These are phyloP conservation scores for Fulmarus glacialis DNA, from an alignment of 2,113 vertebrate species.

Conservation along the genomic window DNA sequence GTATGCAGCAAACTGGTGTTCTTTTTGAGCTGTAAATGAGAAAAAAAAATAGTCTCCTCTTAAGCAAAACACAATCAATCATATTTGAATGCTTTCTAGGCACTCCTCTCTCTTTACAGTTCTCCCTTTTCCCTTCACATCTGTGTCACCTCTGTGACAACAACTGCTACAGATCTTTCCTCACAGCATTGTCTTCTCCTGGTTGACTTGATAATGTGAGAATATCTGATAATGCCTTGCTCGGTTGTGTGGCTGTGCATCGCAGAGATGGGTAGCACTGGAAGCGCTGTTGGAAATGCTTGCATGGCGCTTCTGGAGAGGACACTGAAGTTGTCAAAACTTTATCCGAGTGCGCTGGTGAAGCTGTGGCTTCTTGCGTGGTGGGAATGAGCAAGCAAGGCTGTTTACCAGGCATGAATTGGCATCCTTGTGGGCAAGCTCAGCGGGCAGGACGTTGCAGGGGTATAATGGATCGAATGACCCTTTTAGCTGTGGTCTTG, in stretches of 20 bases:
- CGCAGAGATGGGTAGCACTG: neutral
- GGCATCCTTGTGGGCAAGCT: neutral
- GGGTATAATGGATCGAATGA: fast-evolving
- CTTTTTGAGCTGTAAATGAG: neutral
- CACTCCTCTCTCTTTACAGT: neutral
- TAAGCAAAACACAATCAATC: neutral
- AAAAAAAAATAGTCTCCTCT: neutral
- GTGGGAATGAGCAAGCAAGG: neutral
- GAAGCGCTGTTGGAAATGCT: neutral
- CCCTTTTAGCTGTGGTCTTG: neutral
- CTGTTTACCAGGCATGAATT: neutral
- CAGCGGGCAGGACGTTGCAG: neutral
- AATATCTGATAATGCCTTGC: neutral
- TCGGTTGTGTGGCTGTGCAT: neutral
- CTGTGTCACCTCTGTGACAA: neutral
- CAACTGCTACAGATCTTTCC: neutral
- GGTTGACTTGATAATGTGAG: neutral
- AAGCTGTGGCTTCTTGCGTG: neutral
- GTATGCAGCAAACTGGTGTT: neutral
- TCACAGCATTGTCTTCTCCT: neutral
- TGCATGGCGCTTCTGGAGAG: neutral
- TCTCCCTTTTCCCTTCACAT: neutral
- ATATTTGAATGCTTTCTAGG: neutral
- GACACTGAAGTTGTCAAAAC: neutral
- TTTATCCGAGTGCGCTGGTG: neutral